These are phyloP conservation scores for Paedocypris sp. DNA, from an alignment of 2,113 vertebrate genomes.

Conservation along the genomic window DNA sequence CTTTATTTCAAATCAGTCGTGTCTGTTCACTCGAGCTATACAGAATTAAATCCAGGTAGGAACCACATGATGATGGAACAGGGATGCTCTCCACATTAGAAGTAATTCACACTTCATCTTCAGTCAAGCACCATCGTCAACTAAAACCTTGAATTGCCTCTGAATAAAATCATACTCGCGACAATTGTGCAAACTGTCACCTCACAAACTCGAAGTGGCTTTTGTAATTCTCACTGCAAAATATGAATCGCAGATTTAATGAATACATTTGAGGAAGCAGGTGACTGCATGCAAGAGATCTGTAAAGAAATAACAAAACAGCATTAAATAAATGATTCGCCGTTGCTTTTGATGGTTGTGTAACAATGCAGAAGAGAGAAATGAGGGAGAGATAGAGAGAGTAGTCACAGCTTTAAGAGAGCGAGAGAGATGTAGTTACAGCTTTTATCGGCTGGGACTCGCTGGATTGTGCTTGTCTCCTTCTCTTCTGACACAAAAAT, in stretches of 20 bases:
- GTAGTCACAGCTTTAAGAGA: too few relatives aligned
- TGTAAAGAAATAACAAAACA: background rate
- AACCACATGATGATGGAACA: constrained; percentile 3
- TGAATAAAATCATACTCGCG: constrained; percentile 29
- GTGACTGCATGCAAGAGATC: background rate
- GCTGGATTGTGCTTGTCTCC: too few relatives aligned
- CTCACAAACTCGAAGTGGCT: background rate
- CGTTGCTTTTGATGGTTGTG: background rate
- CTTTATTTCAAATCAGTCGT: background rate
- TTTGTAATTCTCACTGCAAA: constrained; percentile 18
- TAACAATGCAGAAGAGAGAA: too few relatives aligned
- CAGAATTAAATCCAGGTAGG: background rate
- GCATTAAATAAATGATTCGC: background rate
- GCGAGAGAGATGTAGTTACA: too few relatives aligned
- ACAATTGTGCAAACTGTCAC: constrained; percentile 9
- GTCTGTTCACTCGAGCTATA: constrained; percentile 14
- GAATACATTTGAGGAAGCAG: background rate
- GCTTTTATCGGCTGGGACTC: too few relatives aligned
- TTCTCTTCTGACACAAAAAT: background rate
- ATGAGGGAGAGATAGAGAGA: too few relatives aligned
- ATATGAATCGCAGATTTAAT: background rate
- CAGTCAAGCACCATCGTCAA: constrained; percentile 21
- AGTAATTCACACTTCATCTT: constrained; percentile 22
- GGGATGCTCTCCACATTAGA: constrained; percentile 15
- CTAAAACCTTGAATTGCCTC: constrained; percentile 3